A percentile compares a stretch with the other conserved stretches of the same genome.
These are phyloP conservation scores for Talpa occidentalis DNA, from an alignment of 2,113 vertebrate species.

Conservation along the genomic window DNA sequence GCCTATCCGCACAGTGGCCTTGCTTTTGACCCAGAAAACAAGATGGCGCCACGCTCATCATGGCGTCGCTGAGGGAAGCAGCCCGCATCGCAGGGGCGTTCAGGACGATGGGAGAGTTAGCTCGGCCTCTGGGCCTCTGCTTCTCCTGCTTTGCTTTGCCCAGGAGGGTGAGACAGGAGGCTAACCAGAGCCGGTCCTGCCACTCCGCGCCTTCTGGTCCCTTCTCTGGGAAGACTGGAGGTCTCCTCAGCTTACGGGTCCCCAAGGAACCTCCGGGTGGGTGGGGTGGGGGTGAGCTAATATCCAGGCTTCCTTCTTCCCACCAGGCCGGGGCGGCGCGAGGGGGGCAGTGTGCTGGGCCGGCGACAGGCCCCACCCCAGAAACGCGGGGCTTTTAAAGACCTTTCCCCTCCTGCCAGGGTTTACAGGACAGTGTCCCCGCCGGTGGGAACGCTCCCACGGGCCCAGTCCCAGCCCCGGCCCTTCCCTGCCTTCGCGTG, in stretches of 20 bases:
- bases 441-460: background rate
- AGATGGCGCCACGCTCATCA: background rate
- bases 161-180: accelerated
- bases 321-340: background rate
- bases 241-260: background rate
- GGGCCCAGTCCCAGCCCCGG: accelerated
- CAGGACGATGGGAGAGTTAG: background rate
- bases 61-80: background rate
- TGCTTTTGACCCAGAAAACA: background rate
- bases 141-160: background rate
- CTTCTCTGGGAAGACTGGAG: background rate
- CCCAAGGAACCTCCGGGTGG: background rate
- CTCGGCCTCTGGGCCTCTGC: accelerated
- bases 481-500: background rate
- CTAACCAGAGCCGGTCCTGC: background rate
- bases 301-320: background rate
- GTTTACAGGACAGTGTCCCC: background rate
- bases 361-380: no score
- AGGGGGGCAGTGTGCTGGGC: background rate
- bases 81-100: accelerated
- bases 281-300: no score
- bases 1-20: background rate
- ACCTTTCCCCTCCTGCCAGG: background rate
- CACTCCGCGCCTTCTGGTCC: accelerated
- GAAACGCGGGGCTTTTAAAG: background rate